Evolutionary conservation across 2,797 vertebrate species (phyloP), one percentile per base, ranked within the genome.

Genomic region (Sarcoramphus papa): DNA sequence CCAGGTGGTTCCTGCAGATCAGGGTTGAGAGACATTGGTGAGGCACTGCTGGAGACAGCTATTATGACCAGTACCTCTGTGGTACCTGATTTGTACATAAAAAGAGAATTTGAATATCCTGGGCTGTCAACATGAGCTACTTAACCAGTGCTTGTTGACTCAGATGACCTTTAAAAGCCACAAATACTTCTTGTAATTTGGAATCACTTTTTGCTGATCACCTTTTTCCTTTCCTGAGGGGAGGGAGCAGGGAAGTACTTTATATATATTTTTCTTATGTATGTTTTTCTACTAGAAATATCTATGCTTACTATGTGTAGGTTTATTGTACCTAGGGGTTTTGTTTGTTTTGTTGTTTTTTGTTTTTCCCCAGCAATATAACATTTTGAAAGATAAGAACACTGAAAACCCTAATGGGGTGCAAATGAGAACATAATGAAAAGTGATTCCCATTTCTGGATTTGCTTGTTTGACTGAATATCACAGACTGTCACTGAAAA

Each of bases 381-480:
- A 48, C 73, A 69, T 93, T 95, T 86, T 90, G 76, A 81, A 92
- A 73, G 69, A 78, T 63, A 70, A 43, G 78, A 96, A 91, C 40
- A 30, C 73, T 91, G 90, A 74, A 88, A 92, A 77, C 73, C 90
- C 90, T 90, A 92, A 86, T 96, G 90, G 85, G 88, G 73, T 92
- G 92, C 82, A 93, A 81, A 94, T 95, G 84, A 94, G 86, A 95
- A 94, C 92, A 89, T 94, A 93, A 93, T 95, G 88, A 60, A 94
- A 94, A 96, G 69, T 76, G 62, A 91, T 79, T 95, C 91, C 92
- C 92, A 23, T 80, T 95, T 88, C 82, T 92, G 88, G 75, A 90
- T 83, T 83, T 21, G 4, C 65, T 88, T 78, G 73, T 96, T 88
- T 93, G 50, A 78, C 91, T 84, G 84, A 90, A 10, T 91, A 88